phyloP scores from a whole-genome alignment of 2,797 vertebrate genomes.

The Alca torda region DNA sequence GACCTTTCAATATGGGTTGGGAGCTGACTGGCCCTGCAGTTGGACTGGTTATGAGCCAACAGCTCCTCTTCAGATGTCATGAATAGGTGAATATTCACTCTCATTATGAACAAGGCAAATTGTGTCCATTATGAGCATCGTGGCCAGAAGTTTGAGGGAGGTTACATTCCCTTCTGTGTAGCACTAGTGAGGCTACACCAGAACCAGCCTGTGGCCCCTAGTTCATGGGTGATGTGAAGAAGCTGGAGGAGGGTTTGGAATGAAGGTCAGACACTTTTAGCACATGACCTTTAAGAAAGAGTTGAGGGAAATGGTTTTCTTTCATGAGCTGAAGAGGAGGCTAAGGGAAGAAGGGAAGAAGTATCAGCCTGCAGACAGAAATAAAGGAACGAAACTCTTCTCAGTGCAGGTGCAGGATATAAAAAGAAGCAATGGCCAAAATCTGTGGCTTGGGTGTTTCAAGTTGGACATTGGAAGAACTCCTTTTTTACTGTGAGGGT shows the following conservation, averaged over 20 bases:
- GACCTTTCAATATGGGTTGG: neutral
- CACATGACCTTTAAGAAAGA: neutral
- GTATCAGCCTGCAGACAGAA: neutral
- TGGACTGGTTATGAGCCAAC: neutral
- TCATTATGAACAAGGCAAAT: neutral
- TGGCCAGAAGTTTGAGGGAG: neutral
- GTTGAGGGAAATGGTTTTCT: neutral
- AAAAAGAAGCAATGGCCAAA: neutral
- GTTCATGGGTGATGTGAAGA: neutral
- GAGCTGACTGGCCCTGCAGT: neutral
- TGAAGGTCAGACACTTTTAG: neutral
- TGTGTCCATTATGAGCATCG: neutral
- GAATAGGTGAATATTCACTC: neutral
- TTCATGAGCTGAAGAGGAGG: neutral
- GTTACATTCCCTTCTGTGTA: neutral
- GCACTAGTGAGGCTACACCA: neutral
- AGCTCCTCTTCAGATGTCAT: neutral
- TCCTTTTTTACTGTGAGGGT: neutral
- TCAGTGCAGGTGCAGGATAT: neutral
- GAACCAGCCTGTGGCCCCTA: neutral
- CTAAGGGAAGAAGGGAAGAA: neutral
- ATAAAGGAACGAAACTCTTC: neutral
- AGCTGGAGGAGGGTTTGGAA: neutral
- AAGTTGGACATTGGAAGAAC: neutral
- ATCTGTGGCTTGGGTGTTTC: neutral